Percentiles rank a stretch among this genome's conserved stretches.
Evolutionary conservation across 2,888 invertebrate species (phyloP).

Genomic region (Callyntrura guangdongensis): DNA sequence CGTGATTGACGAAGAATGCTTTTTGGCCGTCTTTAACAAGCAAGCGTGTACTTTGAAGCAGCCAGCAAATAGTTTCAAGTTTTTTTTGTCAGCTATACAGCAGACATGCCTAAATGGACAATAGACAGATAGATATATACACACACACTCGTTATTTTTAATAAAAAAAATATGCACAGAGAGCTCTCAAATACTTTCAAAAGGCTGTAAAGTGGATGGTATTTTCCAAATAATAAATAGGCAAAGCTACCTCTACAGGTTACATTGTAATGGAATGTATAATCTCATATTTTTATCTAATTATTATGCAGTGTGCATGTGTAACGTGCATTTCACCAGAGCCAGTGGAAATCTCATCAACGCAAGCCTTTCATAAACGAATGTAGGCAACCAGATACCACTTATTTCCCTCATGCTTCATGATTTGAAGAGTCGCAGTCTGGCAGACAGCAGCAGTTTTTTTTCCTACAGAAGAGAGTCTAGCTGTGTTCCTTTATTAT

Average conservation of each 20-base stretch:
- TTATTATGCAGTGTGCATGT: conserved; percentile 39
- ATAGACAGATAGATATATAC: conserved; percentile 3
- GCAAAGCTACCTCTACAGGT: not conserved
- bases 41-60: too few species aligned
- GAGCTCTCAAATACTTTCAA: not conserved
- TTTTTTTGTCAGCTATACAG: not conserved
- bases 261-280: conserved; percentile 47
- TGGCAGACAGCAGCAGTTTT: conserved; percentile 16
- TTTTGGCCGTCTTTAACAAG: not conserved
- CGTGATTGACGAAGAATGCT: conserved; percentile 36
- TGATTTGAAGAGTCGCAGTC: not conserved
- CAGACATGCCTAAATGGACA: not conserved
- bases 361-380: not conserved
- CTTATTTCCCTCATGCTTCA: not conserved
- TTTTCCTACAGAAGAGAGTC: not conserved
- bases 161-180: not conserved
- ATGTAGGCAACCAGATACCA: not conserved
- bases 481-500: not conserved
- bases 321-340: conserved; percentile 39
- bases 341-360: conserved; percentile 42
- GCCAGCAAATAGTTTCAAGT: not conserved
- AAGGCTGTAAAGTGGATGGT: not conserved
- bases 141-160: conserved; percentile 1
- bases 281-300: conserved; percentile 41
- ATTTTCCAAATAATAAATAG: too few species aligned